Base-by-base conservation (phyloP, 2,888 invertebrate species). In the Gisinianus flammeolus region DNA sequence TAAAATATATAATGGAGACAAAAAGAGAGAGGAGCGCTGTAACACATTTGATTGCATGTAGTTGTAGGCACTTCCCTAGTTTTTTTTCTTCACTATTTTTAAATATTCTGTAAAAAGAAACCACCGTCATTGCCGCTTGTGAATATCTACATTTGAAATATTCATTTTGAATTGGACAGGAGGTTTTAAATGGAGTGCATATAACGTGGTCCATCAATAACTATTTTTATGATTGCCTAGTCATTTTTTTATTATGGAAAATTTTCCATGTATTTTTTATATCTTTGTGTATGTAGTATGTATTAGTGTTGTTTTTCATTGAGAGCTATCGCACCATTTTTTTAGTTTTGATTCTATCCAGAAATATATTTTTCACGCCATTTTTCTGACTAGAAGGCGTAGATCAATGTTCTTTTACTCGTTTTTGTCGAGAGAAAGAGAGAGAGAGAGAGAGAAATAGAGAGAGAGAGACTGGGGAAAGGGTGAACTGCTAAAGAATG, bases 301-400 rank as follows among this genome's bases (percentile, higher is more conserved):
- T 16, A 19, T 44, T 44, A 44, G 44, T 44, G 44, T 44, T 44
- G 44, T 44, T 44, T 44, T 44, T 44, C 44, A 8, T 58, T 58
- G 26, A 62, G 24, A 24, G n/a, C 6, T 16, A 54, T n/a, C 16
- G n/a, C n/a, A 54, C n/a, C 54, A 54, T 16, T 54, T 54, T 44
- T 44, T 19, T 16, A 62, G 26, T 62, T 62, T 5, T 62, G 24
- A 26, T 62, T 62, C 62, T 62, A 26, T 62, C 62, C 28, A 26
- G 28, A 71, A 35, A 66, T 31, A 66, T 75, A 66, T 75, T 75
- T 75, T 75, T 67, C 75, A 75, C 75, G 22, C 75, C 62, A 75
- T 75, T 75, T 72, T 68, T 44, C 44, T 35, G 44, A 1, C 16
- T 44, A 44, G 19, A 64, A 28, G 64, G 64, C 64, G 64, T 64